These are phyloP conservation scores for Pleuronectes platessa DNA, from an alignment of 2,113 vertebrate genomes.

Conservation along the genomic window DNA sequence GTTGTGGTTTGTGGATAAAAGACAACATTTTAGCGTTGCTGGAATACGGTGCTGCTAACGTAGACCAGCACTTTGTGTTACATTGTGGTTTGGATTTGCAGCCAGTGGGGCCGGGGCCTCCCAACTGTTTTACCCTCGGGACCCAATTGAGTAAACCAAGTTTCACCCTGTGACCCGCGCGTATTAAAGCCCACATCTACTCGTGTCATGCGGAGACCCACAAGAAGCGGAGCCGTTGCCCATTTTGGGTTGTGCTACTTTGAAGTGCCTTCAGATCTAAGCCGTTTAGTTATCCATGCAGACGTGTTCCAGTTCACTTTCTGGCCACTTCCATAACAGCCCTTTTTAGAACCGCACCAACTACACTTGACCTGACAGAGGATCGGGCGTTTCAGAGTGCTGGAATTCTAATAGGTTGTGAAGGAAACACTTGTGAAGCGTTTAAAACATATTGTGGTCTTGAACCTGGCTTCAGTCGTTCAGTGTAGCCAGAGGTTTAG, in stretches of 20 bases:
- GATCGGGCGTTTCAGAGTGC: conserved; percentile 42
- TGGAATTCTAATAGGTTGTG: conserved; percentile 56
- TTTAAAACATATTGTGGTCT: conserved; percentile 57
- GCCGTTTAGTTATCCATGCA: conserved; percentile 28
- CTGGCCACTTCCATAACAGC: conserved; percentile 41
- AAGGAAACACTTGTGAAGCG: conserved; percentile 56
- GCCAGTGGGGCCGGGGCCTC: conserved; percentile 34
- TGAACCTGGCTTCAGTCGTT: conserved; percentile 53
- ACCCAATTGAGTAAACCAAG: conserved; percentile 32
- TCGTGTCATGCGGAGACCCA: conserved; percentile 47
- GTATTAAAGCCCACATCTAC: conserved; percentile 53
- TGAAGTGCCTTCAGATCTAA: conserved; percentile 49
- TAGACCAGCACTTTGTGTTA: conserved; percentile 17
- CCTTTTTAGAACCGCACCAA: conserved; percentile 32
- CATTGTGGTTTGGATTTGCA: conserved; percentile 37
- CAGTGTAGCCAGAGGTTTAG: conserved; percentile 63
- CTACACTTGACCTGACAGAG: conserved; percentile 50
- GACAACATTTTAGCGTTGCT: conserved; percentile 2
- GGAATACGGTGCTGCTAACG: conserved; percentile 22
- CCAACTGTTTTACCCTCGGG: conserved; percentile 39
- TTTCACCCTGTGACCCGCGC: conserved; percentile 49
- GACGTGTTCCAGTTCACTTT: conserved; percentile 48
- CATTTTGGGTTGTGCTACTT: conserved; percentile 49
- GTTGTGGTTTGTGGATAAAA: conserved; percentile 34
- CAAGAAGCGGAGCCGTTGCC: conserved; percentile 31